phyloP scores from a whole-genome alignment of 2,113 vertebrate genomes.

The Lampris incognitus region DNA sequence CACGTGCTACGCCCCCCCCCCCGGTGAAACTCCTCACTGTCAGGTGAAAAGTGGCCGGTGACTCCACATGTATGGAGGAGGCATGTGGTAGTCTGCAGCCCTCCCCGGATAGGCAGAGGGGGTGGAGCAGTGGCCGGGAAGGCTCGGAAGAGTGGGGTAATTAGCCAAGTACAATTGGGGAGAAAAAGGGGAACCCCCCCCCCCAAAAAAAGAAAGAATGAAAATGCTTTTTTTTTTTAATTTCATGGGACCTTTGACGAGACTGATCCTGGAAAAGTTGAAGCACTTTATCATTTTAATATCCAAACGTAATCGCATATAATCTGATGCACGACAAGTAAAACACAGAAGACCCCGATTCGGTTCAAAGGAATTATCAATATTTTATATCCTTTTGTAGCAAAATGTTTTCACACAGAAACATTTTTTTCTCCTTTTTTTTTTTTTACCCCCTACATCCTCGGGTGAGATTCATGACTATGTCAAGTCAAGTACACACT shows the following conservation, averaged over 20 bases:
- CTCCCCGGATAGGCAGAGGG: too few relatives aligned
- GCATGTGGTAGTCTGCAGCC: too few relatives aligned
- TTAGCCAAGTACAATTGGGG: too few relatives aligned
- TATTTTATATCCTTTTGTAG: constrained; percentile 84
- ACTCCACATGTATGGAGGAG: too few relatives aligned
- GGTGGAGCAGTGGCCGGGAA: too few relatives aligned
- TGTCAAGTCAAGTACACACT: constrained; percentile 76
- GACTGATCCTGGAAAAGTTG: not conserved
- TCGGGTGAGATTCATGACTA: constrained; percentile 78
- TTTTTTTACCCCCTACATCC: constrained; percentile 71
- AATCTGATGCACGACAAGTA: not conserved
- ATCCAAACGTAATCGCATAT: constrained; percentile 1
- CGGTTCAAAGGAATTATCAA: constrained; percentile 76
- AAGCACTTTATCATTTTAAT: not conserved
- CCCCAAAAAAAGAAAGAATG: too few relatives aligned
- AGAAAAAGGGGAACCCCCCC: too few relatives aligned
- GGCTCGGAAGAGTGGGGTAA: too few relatives aligned
- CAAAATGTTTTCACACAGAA: constrained; percentile 83
- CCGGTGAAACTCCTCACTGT: too few relatives aligned
- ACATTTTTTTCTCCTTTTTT: constrained; percentile 57
- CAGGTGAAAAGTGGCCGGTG: too few relatives aligned
- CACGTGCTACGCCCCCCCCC: too few relatives aligned
- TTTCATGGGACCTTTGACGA: not conserved
- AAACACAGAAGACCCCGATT: constrained; percentile 66
- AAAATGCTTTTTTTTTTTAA: too few relatives aligned